Evolutionary conservation across 2,888 invertebrate genomes (phyloP).

Genomic region (Caenorhabditis panamensis): DNA sequence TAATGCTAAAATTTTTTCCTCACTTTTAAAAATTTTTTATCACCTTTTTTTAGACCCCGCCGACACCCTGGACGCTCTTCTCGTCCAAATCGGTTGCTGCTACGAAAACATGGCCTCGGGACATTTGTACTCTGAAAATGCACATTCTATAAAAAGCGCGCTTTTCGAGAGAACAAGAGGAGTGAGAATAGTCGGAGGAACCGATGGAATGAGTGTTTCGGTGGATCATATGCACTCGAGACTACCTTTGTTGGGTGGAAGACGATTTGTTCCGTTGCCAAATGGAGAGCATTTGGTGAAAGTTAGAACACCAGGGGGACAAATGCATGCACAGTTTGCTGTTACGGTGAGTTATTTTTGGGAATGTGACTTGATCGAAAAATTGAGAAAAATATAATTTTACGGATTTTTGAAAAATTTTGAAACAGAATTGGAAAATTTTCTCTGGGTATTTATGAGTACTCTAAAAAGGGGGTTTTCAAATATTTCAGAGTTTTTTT

Average conservation of each 20-base stretch:
- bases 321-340: slow-evolving; percentile 44
- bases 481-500: no score
- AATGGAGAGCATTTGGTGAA: slow-evolving; percentile 55
- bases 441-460: no score
- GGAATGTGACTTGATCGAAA: no score
- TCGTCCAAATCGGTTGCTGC: slow-evolving; percentile 78
- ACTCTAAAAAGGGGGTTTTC: no score
- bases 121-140: slow-evolving; percentile 76
- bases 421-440: no score
- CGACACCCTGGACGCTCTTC: slow-evolving; percentile 72
- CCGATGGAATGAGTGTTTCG: slow-evolving; percentile 51
- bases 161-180: slow-evolving; percentile 46
- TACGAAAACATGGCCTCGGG: slow-evolving; percentile 77
- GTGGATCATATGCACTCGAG: slow-evolving; percentile 46
- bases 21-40: no score
- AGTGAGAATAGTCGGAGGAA: slow-evolving; percentile 54
- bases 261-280: slow-evolving; percentile 51
- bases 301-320: slow-evolving; percentile 43
- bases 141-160: slow-evolving; percentile 60
- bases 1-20: no score
- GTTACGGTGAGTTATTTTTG: slow-evolving; percentile 32
- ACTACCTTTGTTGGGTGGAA: slow-evolving; percentile 42
- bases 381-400: background rate
- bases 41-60: slow-evolving; percentile 49
- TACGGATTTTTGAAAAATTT: background rate